phyloP scores from a whole-genome alignment of 1,140 invertebrate genomes.

The Atta colombica region DNA sequence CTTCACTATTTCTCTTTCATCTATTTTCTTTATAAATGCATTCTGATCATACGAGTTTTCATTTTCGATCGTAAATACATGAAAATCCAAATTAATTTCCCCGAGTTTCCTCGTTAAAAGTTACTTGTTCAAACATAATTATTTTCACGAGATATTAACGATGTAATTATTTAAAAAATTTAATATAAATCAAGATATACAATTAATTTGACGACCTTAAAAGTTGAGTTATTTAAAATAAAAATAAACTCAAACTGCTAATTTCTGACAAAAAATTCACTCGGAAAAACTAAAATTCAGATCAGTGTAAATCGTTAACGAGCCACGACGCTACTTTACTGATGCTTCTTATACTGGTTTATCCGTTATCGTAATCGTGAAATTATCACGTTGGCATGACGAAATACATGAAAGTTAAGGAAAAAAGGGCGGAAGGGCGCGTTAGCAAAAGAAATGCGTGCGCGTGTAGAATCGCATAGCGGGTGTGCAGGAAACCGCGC shows the following conservation, averaged over 20 bases:
- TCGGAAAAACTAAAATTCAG: not conserved
- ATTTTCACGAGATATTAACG: constrained; percentile 55
- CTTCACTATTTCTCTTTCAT: constrained; percentile 4
- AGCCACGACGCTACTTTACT: not conserved
- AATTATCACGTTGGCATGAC: constrained; percentile 27
- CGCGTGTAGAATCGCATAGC: constrained; percentile 37
- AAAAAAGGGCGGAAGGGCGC: constrained; percentile 6
- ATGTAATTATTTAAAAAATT: constrained; percentile 32
- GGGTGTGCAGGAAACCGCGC: constrained; percentile 37
- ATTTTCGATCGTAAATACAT: constrained; percentile 49
- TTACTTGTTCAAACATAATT: constrained; percentile 56
- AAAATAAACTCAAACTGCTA: not conserved
- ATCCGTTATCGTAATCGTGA: constrained; percentile 22
- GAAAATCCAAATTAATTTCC: constrained; percentile 58
- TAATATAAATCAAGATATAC: constrained; percentile 10
- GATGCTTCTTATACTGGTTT: constrained; percentile 2
- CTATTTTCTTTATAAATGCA: constrained; percentile 30
- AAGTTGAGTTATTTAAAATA: not conserved
- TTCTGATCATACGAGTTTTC: constrained; percentile 41
- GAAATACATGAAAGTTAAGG: constrained; percentile 34
- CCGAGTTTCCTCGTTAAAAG: constrained; percentile 40
- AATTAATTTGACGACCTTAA: not conserved
- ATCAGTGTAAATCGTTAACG: constrained; percentile 29
- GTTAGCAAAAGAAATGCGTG: constrained; percentile 34
- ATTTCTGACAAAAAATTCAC: not conserved